Conservation (phyloP, 2,888 invertebrate species). For the Luperina nickerlii region DNA sequence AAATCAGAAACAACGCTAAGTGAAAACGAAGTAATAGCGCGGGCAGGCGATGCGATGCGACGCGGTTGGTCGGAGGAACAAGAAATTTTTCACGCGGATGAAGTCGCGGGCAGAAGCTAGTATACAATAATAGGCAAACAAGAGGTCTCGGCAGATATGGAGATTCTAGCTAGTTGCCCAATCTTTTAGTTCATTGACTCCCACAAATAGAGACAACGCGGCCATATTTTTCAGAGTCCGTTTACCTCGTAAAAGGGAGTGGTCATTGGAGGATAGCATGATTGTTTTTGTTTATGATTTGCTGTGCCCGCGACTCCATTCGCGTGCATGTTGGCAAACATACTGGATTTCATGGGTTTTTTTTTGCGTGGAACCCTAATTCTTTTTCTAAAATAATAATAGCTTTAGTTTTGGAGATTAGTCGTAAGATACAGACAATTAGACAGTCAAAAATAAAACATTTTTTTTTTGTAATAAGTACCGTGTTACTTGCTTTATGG, state of each 20-base stretch:
- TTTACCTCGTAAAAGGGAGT: neutral
- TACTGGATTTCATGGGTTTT: neutral
- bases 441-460: no score
- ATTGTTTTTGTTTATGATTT: neutral
- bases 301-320: neutral
- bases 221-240: neutral
- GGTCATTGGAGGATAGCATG: neutral
- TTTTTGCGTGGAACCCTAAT: neutral
- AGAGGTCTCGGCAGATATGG: neutral
- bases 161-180: neutral
- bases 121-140: neutral
- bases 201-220: neutral
- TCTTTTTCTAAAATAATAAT: neutral
- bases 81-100: no score
- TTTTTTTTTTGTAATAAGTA: no score
- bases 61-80: no score
- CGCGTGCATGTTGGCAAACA: neutral
- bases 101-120: no score
- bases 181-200: neutral
- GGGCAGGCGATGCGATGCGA: no score
- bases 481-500: no score
- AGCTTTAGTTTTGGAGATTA: neutral
- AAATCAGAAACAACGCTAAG: no score
- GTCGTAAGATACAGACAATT: no score
- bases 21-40: no score